Percentiles rank a stretch among this genome's conserved stretches.
These are phyloP conservation scores for Malthinus seriepunctatus DNA, from an alignment of 2,888 invertebrate species.

Conservation along the genomic window DNA sequence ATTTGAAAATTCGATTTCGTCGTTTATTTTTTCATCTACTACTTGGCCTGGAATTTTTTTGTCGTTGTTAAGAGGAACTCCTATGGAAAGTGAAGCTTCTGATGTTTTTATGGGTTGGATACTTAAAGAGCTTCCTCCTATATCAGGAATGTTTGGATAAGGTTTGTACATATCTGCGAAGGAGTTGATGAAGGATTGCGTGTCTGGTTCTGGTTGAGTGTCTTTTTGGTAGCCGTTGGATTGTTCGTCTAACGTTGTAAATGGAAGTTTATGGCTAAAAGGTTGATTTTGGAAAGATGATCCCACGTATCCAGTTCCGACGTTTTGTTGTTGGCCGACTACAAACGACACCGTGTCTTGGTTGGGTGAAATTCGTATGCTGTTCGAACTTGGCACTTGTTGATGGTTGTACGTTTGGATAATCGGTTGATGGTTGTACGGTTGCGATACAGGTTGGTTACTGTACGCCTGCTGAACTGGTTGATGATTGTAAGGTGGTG, in stretches of 20 bases:
- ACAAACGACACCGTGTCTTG: conserved; percentile 69
- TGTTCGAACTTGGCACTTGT: conserved; percentile 63
- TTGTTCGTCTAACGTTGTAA: conserved; percentile 42
- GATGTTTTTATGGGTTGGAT: conserved; percentile 51
- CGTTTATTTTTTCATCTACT: conserved; percentile 48
- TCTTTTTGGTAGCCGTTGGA: conserved; percentile 11
- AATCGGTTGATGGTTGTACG: conserved; percentile 44
- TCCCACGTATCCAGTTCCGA: conserved; percentile 54
- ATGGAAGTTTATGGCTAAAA: conserved; percentile 49
- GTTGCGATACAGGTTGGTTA: conserved; percentile 36
- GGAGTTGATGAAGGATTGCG: conserved; percentile 33
- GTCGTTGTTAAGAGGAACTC: conserved; percentile 46
- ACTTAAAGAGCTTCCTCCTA: conserved; percentile 46
- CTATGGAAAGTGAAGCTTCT: conserved; percentile 52
- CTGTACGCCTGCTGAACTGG: conserved; percentile 64
- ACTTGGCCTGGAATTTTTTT: conserved; percentile 52
- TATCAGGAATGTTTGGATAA: conserved; percentile 22
- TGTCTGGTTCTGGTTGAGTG: conserved; percentile 2
- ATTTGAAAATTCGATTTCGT: conserved; percentile 42
- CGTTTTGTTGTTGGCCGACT: conserved; percentile 65
- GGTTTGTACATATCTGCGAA: conserved; percentile 10
- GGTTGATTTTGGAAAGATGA: conserved; percentile 58
- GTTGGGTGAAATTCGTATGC: conserved; percentile 65
- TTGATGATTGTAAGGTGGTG: conserved; percentile 44
- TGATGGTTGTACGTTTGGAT: conserved; percentile 44